A percentile compares a stretch with the other conserved stretches of the same genome.
phyloP scores from a whole-genome alignment of 2,113 vertebrate genomes.

The Cynoglossus semilaevis region DNA sequence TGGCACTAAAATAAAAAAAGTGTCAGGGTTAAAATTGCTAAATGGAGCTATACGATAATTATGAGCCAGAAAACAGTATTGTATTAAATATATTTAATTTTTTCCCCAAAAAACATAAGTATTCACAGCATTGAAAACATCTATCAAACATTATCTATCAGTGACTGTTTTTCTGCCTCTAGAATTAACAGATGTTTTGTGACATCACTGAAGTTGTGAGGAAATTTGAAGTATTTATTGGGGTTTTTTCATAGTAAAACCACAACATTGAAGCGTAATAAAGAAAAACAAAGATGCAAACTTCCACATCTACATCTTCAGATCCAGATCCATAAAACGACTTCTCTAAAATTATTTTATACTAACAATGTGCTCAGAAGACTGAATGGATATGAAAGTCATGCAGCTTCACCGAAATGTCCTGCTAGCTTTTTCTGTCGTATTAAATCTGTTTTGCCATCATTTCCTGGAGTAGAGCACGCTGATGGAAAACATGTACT shows the following conservation, averaged over 20 bases:
- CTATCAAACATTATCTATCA: too few relatives aligned
- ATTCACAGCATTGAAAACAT: too few relatives aligned
- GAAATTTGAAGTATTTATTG: background rate
- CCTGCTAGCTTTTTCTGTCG: background rate
- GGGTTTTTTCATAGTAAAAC: background rate
- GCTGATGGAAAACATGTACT: slow-evolving; percentile 20
- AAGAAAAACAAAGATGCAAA: background rate
- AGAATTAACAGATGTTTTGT: too few relatives aligned
- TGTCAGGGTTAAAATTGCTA: too few relatives aligned
- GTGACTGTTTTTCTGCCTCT: too few relatives aligned
- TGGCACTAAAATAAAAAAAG: too few relatives aligned
- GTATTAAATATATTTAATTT: too few relatives aligned
- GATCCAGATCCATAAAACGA: background rate
- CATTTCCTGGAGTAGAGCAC: background rate
- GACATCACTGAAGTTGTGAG: too few relatives aligned
- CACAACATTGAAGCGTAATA: background rate
- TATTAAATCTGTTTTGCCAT: background rate
- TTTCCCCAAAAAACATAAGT: too few relatives aligned
- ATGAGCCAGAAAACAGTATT: too few relatives aligned
- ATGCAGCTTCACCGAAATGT: background rate
- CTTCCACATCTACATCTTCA: background rate
- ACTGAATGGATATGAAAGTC: background rate
- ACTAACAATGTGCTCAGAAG: background rate
- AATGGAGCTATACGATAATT: too few relatives aligned
- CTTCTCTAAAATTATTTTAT: background rate